phyloP scores from a whole-genome alignment of 2,113 vertebrate genomes.

The Anhinga anhinga region DNA sequence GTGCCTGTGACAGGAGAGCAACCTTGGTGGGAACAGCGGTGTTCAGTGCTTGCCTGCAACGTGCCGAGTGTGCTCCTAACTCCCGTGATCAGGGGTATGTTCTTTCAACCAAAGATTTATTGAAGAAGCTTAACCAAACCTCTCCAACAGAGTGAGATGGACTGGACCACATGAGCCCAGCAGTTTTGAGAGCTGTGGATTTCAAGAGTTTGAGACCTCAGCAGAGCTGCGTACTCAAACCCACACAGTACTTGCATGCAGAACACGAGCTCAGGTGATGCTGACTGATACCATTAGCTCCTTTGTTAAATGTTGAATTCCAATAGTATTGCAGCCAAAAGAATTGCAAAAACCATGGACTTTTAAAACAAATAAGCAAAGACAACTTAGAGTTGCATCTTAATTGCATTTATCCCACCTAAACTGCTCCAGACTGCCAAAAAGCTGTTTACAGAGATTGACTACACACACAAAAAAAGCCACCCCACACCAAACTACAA shows the following conservation, averaged over 20 bases:
- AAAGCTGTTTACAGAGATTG: neutral
- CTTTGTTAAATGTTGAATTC: neutral
- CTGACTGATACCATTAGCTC: neutral
- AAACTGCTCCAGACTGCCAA: neutral
- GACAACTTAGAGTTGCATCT: neutral
- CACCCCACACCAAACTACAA: too few species aligned
- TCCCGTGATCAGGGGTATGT: rapidly evolving
- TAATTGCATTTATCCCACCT: neutral
- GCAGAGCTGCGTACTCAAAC: neutral
- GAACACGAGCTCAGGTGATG: neutral
- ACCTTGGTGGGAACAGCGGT: rapidly evolving
- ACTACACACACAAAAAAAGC: neutral
- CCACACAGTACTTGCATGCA: neutral
- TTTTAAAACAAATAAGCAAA: neutral
- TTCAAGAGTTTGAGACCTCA: neutral
- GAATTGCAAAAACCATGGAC: neutral
- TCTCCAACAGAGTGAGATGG: neutral
- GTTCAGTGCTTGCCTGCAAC: neutral
- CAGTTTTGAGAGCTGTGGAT: neutral
- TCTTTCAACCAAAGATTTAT: rapidly evolving
- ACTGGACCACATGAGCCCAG: rapidly evolving
- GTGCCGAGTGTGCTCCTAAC: rapidly evolving
- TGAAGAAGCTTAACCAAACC: neutral
- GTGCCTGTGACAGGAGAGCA: neutral
- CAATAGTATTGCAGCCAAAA: neutral